Evolutionary conservation across 1,140 invertebrate genomes (phyloP).

Genomic region (Battus philenor): DNA sequence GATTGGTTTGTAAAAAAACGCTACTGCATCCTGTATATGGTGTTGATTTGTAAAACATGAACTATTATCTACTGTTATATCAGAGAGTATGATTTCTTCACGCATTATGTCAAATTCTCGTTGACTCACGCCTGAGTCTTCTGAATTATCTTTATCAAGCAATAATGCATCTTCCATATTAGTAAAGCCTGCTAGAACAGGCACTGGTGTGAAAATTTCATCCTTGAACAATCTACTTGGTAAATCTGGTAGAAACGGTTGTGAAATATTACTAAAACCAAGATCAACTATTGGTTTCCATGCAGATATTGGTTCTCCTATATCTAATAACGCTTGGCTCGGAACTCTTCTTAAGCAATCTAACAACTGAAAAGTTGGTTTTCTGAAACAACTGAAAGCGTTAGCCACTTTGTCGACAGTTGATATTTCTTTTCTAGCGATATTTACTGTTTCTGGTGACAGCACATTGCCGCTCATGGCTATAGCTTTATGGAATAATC

Average conservation of each 20-base stretch:
- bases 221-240: slow-evolving; percentile 79
- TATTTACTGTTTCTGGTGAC: slow-evolving; percentile 74
- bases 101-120: slow-evolving; percentile 79
- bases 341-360: slow-evolving; percentile 81
- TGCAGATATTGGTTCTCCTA: slow-evolving; percentile 79
- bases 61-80: slow-evolving; percentile 79
- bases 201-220: slow-evolving; percentile 79
- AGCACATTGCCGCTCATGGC: slow-evolving; percentile 83
- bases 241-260: slow-evolving; percentile 80
- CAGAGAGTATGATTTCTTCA: slow-evolving; percentile 77
- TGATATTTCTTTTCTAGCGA: slow-evolving; percentile 72
- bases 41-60: slow-evolving; percentile 82
- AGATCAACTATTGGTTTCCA: slow-evolving; percentile 87
- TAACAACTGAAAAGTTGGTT: slow-evolving; percentile 79
- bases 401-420: slow-evolving; percentile 78
- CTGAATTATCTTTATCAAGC: slow-evolving; percentile 75
- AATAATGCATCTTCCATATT: slow-evolving; percentile 86
- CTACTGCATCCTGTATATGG: slow-evolving; percentile 82
- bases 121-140: slow-evolving; percentile 73
- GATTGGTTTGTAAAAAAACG: slow-evolving; percentile 84
- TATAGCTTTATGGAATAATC: slow-evolving; percentile 74
- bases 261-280: slow-evolving; percentile 80
- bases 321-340: slow-evolving; percentile 76
- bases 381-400: slow-evolving; percentile 81
- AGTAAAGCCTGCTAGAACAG: slow-evolving; percentile 84